These are phyloP conservation scores for Argya squamiceps DNA, from an alignment of 2,797 vertebrate genomes.

Conservation along the genomic window DNA sequence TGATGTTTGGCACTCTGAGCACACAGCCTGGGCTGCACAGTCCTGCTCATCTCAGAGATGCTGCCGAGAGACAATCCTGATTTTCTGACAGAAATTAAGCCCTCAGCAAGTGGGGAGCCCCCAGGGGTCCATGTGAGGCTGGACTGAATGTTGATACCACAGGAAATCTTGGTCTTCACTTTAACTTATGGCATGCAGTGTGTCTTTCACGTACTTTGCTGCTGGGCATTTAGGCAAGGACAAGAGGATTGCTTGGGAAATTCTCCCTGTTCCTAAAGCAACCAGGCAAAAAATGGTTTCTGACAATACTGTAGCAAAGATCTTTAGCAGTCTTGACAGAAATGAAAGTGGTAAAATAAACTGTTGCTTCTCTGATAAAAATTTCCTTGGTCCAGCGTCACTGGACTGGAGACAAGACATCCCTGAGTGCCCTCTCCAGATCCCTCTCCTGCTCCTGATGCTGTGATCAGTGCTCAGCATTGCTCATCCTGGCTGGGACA, in stretches of 20 bases:
- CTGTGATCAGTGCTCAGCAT: background rate
- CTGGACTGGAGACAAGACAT: background rate
- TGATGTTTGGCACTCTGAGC: background rate
- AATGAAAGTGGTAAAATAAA: background rate
- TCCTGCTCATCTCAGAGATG: background rate
- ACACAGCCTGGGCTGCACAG: background rate
- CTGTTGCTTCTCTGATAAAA: background rate
- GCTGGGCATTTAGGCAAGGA: background rate
- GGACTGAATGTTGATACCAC: background rate
- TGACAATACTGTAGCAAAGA: background rate
- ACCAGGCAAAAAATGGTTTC: constrained; percentile 30
- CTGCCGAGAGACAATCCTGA: background rate
- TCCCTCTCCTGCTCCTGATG: background rate
- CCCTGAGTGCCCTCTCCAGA: background rate
- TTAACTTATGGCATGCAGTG: background rate
- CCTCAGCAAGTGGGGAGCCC: background rate
- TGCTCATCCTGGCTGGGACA: background rate
- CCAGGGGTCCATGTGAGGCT: background rate
- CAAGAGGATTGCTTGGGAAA: background rate
- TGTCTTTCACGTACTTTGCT: background rate
- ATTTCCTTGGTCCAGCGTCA: background rate
- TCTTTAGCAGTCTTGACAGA: background rate
- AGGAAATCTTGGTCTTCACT: background rate
- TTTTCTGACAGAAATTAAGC: background rate
- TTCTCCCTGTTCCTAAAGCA: background rate